These are phyloP conservation scores for Gymnogyps californianus DNA, from an alignment of 2,113 vertebrate genomes.

Conservation along the genomic window DNA sequence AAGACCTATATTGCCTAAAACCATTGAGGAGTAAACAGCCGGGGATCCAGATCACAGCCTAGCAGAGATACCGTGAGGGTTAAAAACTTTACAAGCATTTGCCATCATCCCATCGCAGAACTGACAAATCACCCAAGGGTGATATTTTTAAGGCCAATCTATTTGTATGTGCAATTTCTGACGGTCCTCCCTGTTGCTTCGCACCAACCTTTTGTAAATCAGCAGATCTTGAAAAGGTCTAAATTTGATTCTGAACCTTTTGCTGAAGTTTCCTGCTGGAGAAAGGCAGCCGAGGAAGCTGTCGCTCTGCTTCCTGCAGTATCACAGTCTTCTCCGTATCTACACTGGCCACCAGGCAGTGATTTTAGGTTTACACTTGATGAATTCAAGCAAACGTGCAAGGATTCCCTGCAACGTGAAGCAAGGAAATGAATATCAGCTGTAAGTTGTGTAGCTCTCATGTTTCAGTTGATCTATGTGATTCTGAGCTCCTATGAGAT, in stretches of 20 bases:
- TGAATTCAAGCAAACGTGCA: neutral
- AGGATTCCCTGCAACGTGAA: neutral
- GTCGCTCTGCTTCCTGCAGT: no score
- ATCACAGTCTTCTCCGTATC: rapidly evolving
- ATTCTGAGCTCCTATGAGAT: neutral
- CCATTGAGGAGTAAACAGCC: neutral
- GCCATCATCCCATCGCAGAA: neutral
- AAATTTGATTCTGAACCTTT: neutral
- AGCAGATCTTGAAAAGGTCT: neutral
- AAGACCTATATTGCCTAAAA: neutral
- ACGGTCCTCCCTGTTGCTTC: neutral
- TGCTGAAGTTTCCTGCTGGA: no score
- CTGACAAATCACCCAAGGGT: neutral
- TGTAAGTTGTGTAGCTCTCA: no score
- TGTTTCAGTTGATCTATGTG: neutral
- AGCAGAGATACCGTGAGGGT: neutral
- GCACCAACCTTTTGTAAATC: neutral
- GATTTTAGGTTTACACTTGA: neutral
- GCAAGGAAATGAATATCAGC: neutral
- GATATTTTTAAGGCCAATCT: neutral
- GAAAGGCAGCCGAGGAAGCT: no score
- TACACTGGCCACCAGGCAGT: neutral
- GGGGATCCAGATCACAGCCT: neutral
- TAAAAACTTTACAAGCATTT: neutral
- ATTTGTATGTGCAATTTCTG: neutral